Percentiles rank a stretch among this genome's conserved stretches.
Conservation (phyloP, 2,797 vertebrate genomes). For the Eupleurogrammus muticus region DNA sequence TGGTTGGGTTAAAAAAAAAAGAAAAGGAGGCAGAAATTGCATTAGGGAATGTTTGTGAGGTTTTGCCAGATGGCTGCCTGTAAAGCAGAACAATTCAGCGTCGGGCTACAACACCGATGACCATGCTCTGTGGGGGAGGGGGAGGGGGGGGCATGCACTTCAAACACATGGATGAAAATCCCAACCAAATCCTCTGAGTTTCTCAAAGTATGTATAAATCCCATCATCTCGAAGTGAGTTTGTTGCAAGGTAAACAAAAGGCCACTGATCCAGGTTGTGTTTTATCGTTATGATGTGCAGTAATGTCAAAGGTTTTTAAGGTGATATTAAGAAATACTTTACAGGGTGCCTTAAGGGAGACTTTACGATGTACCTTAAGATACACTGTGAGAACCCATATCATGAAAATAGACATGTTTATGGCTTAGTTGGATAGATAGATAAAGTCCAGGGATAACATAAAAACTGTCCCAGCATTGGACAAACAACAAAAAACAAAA, state of each 20-base stretch:
- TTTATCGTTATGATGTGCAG: no score
- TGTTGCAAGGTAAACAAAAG: slow-evolving; percentile 46
- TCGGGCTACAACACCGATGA: slow-evolving; percentile 60
- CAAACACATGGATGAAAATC: slow-evolving; percentile 62
- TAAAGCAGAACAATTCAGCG: slow-evolving; percentile 67
- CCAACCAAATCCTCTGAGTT: slow-evolving; percentile 54
- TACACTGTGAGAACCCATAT: no score
- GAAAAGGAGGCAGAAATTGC: slow-evolving; percentile 63
- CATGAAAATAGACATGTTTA: no score
- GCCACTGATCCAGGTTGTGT: slow-evolving; percentile 8
- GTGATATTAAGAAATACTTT: no score
- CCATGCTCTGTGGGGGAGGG: slow-evolving; percentile 36
- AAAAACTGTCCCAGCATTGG: no score
- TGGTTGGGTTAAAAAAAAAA: slow-evolving; percentile 50
- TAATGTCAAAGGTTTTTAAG: no score
- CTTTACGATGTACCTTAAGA: no score
- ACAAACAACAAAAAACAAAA: no score
- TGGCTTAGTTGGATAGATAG: no score
- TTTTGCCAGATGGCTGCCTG: slow-evolving; percentile 76
- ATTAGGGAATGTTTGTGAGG: slow-evolving; percentile 71
- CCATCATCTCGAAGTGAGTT: slow-evolving; percentile 33
- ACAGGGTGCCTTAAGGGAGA: no score
- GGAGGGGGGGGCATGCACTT: slow-evolving; percentile 34
- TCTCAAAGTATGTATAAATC: slow-evolving; percentile 45
- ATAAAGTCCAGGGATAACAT: no score